Evolutionary conservation across 2,797 vertebrate species (phyloP).

Genomic region (Poeciliopsis presidionis): DNA sequence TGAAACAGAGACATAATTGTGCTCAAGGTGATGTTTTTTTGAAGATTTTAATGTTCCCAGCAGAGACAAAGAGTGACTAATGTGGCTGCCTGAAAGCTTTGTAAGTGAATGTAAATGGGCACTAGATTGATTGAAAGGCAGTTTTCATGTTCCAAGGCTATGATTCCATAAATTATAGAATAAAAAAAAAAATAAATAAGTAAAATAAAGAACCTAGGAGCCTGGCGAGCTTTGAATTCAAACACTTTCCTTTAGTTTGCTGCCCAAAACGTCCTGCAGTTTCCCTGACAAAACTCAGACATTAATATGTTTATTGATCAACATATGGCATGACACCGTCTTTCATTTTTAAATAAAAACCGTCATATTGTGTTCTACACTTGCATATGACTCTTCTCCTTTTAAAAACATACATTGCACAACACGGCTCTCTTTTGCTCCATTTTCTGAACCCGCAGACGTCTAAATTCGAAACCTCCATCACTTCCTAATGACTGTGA

Average conservation of each 20-base stretch:
- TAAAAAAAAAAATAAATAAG: conserved; percentile 18
- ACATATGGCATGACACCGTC: background rate
- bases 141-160: conserved; percentile 42
- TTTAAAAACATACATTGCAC: background rate
- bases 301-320: background rate
- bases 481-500: conserved; percentile 8
- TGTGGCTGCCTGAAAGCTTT: conserved; percentile 55
- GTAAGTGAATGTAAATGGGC: conserved; percentile 48
- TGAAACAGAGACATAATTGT: conserved; percentile 55
- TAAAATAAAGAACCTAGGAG: conserved; percentile 1
- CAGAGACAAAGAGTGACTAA: conserved; percentile 55
- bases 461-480: background rate
- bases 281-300: conserved; percentile 24
- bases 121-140: conserved; percentile 62
- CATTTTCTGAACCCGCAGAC: background rate
- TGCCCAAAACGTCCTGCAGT: conserved; percentile 14
- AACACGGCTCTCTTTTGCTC: background rate
- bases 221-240: conserved; percentile 39
- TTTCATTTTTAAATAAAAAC: background rate
- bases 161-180: conserved; percentile 51
- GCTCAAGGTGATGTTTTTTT: conserved; percentile 67
- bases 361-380: background rate
- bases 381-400: too few species aligned
- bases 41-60: conserved; percentile 63
- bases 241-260: conserved; percentile 49